phyloP scores from a whole-genome alignment of 2,797 vertebrate species.

The Schizopygopsis malacanthus region DNA sequence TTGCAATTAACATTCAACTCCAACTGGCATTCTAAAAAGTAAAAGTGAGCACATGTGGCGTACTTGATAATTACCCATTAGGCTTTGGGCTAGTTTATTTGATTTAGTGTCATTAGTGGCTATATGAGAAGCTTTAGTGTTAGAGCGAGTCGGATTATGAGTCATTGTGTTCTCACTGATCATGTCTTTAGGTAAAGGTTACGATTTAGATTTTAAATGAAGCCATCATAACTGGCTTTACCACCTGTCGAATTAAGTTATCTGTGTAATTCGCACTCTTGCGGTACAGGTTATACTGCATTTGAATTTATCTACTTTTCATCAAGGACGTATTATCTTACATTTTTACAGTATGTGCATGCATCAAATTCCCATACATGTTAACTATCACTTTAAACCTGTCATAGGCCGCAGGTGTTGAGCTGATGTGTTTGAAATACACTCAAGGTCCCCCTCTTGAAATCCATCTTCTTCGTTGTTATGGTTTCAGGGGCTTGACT shows the following conservation, averaged over 20 bases:
- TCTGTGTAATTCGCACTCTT: background rate
- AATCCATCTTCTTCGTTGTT: constrained; percentile 25
- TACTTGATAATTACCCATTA: constrained; percentile 58
- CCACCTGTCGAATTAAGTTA: constrained; percentile 71
- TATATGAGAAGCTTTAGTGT: constrained; percentile 61
- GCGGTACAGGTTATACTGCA: background rate
- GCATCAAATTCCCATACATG: background rate
- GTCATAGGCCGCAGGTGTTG: constrained; percentile 6
- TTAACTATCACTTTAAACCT: constrained; percentile 1
- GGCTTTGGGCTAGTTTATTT: constrained; percentile 58
- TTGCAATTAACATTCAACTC: constrained; percentile 56
- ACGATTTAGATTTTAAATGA: constrained; percentile 58
- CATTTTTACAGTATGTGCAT: background rate
- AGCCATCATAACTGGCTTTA: constrained; percentile 68
- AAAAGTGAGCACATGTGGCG: constrained; percentile 48
- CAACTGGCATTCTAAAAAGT: constrained; percentile 45
- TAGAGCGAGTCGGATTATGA: constrained; percentile 61
- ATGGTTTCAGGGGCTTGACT: constrained; percentile 47
- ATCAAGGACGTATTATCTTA: background rate
- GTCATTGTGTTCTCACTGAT: constrained; percentile 65
- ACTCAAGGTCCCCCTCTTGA: constrained; percentile 12
- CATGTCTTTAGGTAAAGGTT: constrained; percentile 63
- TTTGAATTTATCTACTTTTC: background rate
- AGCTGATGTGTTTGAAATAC: constrained; percentile 8
- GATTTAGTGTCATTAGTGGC: constrained; percentile 54